Conservation (phyloP, 2,797 vertebrate species). For the Enteromius anoplus region DNA sequence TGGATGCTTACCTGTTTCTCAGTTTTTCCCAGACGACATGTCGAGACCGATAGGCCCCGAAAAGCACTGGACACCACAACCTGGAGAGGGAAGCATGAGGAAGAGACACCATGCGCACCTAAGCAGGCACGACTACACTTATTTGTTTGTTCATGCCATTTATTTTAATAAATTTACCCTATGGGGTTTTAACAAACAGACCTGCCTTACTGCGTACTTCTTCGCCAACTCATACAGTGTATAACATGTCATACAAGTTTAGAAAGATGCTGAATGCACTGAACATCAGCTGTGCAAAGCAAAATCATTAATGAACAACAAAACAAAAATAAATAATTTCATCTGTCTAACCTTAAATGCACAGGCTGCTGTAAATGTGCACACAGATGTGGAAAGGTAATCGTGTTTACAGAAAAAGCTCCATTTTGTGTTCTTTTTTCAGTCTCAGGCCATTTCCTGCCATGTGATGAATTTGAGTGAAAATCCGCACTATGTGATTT, state of each 20-base stretch:
- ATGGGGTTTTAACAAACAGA: too few relatives aligned
- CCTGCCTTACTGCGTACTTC: too few relatives aligned
- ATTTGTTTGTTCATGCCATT: too few relatives aligned
- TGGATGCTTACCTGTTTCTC: too few relatives aligned
- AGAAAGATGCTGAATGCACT: background rate
- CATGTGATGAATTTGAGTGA: slow-evolving; percentile 47
- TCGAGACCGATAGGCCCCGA: too few relatives aligned
- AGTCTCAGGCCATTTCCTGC: slow-evolving; percentile 56
- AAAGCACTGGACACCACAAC: too few relatives aligned
- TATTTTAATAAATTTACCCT: too few relatives aligned
- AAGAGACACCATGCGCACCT: too few relatives aligned
- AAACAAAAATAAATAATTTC: slow-evolving; percentile 10
- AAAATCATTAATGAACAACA: slow-evolving; percentile 9
- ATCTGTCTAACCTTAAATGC: slow-evolving; percentile 49
- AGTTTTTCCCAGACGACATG: too few relatives aligned
- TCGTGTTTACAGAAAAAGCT: slow-evolving; percentile 25
- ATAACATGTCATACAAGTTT: background rate
- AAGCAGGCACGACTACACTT: too few relatives aligned
- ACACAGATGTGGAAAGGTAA: slow-evolving; percentile 20
- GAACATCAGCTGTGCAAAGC: background rate
- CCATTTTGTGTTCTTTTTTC: slow-evolving; percentile 32
- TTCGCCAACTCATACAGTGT: background rate
- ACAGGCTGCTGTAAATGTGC: background rate
- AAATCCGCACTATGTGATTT: slow-evolving; percentile 53
- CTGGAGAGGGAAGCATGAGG: too few relatives aligned